These are phyloP conservation scores for Scomberomorus guttatus DNA, from an alignment of 2,797 vertebrate species.

Conservation along the genomic window DNA sequence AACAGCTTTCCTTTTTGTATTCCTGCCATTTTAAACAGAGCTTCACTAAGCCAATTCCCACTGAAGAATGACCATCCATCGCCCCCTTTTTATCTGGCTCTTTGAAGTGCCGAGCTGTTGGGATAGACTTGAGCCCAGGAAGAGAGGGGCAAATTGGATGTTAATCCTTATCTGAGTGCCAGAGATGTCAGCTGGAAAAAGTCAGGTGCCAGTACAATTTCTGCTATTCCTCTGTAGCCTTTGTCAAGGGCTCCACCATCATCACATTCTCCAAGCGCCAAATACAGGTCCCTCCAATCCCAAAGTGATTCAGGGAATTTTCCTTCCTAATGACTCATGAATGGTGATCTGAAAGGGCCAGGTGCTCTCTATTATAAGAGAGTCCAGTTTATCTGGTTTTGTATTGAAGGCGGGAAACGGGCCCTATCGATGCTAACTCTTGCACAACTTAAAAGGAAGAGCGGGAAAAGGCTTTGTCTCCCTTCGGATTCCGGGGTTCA, in stretches of 20 bases:
- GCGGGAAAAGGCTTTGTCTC: conserved; percentile 70
- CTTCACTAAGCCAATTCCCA: conserved; percentile 80
- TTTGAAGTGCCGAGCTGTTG: conserved; percentile 86
- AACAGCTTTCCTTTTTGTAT: conserved; percentile 76
- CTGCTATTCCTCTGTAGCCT: conserved; percentile 84
- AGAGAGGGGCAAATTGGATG: conserved; percentile 84
- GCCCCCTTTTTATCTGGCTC: conserved; percentile 68
- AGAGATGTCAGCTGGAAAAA: conserved; percentile 84
- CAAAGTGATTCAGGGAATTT: conserved; percentile 73
- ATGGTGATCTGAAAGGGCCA: conserved; percentile 83
- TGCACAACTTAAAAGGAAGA: conserved; percentile 84
- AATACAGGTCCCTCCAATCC: conserved; percentile 52
- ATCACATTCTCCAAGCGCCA: conserved; percentile 73
- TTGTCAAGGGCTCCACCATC: conserved; percentile 73
- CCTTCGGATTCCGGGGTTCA: conserved; percentile 78
- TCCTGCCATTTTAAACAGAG: conserved; percentile 80
- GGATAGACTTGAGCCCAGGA: conserved; percentile 82
- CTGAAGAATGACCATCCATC: conserved; percentile 74
- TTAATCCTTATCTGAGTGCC: conserved; percentile 84
- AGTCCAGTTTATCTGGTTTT: conserved; percentile 54
- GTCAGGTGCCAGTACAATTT: conserved; percentile 82
- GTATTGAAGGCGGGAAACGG: conserved; percentile 53
- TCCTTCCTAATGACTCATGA: conserved; percentile 68
- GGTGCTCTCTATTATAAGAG: conserved; percentile 83
- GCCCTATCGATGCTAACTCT: conserved; percentile 64